A percentile compares a stretch with the other conserved stretches of the same genome.
These are phyloP conservation scores for Microplitis deprimator DNA, from an alignment of 2,888 invertebrate genomes.

Conservation along the genomic window DNA sequence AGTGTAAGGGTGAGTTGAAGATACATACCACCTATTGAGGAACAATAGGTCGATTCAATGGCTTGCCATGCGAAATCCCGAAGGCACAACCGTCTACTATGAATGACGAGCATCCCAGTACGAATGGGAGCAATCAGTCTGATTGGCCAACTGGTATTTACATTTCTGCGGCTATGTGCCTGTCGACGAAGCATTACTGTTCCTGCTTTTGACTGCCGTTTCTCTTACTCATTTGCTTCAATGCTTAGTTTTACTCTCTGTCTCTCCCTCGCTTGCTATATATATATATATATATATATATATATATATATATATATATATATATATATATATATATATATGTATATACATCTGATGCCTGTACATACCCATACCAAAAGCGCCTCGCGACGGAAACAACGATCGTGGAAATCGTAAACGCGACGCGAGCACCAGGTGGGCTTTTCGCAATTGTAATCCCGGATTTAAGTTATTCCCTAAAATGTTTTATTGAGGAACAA, in stretches of 20 bases:
- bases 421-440: slow-evolving; percentile 48
- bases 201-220: slow-evolving; percentile 20
- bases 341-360: slow-evolving; percentile 16
- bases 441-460: slow-evolving; percentile 47
- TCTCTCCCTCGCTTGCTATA: slow-evolving; percentile 1
- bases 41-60: slow-evolving; percentile 30
- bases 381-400: slow-evolving; percentile 30
- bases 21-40: slow-evolving; percentile 19
- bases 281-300: slow-evolving; percentile 4
- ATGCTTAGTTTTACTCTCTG: slow-evolving; percentile 22
- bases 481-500: slow-evolving; percentile 20
- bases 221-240: slow-evolving; percentile 5
- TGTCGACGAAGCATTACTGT: slow-evolving; percentile 44
- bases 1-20: slow-evolving; percentile 4
- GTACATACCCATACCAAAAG: slow-evolving; percentile 17
- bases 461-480: slow-evolving; percentile 34
- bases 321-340: slow-evolving; percentile 9
- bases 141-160: slow-evolving; percentile 69
- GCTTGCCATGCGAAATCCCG: slow-evolving; percentile 40
- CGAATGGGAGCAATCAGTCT: slow-evolving; percentile 70
- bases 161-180: slow-evolving; percentile 64
- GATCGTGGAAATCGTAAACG: slow-evolving; percentile 44
- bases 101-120: slow-evolving; percentile 66
- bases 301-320: slow-evolving; percentile 18
- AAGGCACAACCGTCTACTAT: slow-evolving; percentile 54